Percentiles rank a stretch among this genome's conserved stretches.
phyloP scores from a whole-genome alignment of 2,888 invertebrate genomes.

The Trachelus tabidus region DNA sequence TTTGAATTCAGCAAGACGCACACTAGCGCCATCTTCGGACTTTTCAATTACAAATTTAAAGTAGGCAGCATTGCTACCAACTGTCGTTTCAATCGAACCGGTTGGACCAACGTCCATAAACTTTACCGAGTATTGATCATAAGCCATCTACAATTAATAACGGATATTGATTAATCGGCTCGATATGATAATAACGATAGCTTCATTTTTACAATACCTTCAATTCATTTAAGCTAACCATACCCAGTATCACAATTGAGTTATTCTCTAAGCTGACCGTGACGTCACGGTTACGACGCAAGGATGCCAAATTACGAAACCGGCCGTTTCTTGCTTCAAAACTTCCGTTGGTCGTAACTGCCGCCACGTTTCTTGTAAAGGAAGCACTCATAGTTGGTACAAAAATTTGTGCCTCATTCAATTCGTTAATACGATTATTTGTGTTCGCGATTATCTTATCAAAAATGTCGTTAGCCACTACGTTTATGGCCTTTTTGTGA shows the following conservation, averaged over 20 bases:
- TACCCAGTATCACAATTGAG: conserved; percentile 12
- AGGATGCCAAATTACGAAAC: conserved; percentile 11
- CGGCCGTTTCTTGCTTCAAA: conserved; percentile 14
- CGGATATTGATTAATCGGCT: not conserved
- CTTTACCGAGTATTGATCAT: conserved; percentile 15
- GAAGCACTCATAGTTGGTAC: conserved; percentile 16
- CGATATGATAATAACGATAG: not conserved
- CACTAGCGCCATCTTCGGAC: not conserved
- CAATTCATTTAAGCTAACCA: conserved; percentile 13
- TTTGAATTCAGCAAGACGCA: conserved; percentile 18
- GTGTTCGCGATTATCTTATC: conserved; percentile 20
- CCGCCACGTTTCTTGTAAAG: conserved; percentile 16
- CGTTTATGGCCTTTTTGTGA: conserved; percentile 18
- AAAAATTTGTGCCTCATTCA: conserved; percentile 7
- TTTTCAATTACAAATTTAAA: conserved; percentile 19
- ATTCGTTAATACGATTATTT: conserved; percentile 18
- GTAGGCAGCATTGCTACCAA: conserved; percentile 15
- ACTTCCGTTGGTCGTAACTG: conserved; percentile 15
- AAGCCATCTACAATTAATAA: conserved; percentile 8
- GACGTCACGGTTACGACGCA: conserved; percentile 16
- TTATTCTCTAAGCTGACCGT: conserved; percentile 13
- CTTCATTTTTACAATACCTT: conserved; percentile 2
- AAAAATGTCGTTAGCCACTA: conserved; percentile 18
- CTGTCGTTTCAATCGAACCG: conserved; percentile 13
- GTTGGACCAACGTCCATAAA: conserved; percentile 17